Base-by-base conservation (phyloP, 2,888 invertebrate genomes). In the Clepsis dumicolana region DNA sequence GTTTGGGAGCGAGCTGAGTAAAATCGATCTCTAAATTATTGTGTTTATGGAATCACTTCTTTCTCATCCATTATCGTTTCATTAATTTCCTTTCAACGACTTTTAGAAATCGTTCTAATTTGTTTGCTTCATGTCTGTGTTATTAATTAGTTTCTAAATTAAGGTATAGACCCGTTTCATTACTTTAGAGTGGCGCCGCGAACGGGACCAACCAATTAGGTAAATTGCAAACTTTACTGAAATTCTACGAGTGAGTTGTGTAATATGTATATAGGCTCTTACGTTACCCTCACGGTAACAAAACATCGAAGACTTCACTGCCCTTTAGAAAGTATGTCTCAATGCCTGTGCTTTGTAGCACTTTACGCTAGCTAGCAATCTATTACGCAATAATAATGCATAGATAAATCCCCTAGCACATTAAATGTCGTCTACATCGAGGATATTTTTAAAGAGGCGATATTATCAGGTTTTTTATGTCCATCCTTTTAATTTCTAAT, bases 401-500 rank as follows among this genome's bases (percentile, higher is more conserved):
- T 7, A 14, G 10, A n/a, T 24, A 57, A 57, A 38, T 3, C 57
- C 5, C 7, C 12, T 1, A 65, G 5, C 7, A 18, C 25, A 38
- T 52, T 41, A 8, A 54, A 50, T 62, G 50, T n/a, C 35, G 57
- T 57, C 32, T 35, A 56, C 16, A 7, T 3, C 44, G n/a, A 27
- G 62, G 62, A 50, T 67, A 67, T 67, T 67, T 67, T 63, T 57
- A 67, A 67, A 67, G 48, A 50, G 48, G 66, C 62, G 56, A 56
- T 63, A 63, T 62, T 63, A 63, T 62, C 62, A 56, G 56, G 48
- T 32, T 62, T 63, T 68, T 85, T 87, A 85, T 85, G 84, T 85
- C 84, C 82, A 84, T 84, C 86, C 86, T 86, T 87, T 81, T 87
- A 84, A 81, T 80, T 64, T 84, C 84, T 88, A 90, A 89, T 90